phyloP scores from a whole-genome alignment of 2,888 invertebrate species.

The Lamellibrachia columna region DNA sequence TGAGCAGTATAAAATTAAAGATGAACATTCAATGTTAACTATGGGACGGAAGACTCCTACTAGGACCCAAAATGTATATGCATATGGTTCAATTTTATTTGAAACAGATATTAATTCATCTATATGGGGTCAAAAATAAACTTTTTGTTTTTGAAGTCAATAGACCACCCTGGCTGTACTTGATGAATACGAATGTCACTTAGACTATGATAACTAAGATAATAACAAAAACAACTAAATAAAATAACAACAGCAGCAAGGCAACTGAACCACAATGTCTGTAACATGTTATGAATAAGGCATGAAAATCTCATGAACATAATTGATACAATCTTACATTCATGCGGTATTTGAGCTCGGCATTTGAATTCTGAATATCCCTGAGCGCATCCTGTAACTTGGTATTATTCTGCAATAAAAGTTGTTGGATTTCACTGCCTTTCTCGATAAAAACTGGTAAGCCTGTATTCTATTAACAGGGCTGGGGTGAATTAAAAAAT shows the following conservation, averaged over 20 bases:
- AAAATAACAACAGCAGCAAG: background rate
- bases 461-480: no score
- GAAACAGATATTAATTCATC: no score
- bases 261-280: background rate
- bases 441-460: background rate
- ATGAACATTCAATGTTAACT: no score
- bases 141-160: background rate
- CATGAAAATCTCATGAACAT: background rate
- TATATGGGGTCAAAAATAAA: background rate
- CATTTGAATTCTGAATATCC: slow-evolving; percentile 26
- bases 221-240: background rate
- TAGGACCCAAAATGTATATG: no score
- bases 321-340: slow-evolving; percentile 27
- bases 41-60: no score
- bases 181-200: background rate
- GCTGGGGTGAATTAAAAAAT: no score
- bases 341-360: slow-evolving; percentile 28
- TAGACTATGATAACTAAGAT: background rate
- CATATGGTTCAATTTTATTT: no score
- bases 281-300: background rate
- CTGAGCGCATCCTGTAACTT: slow-evolving; percentile 26
- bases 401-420: slow-evolving; percentile 24
- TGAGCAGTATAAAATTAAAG: no score
- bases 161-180: background rate
- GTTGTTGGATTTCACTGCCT: background rate